Conservation (phyloP, 35 echinoderm and acorn worm species). For the Heliocidaris tuberculata region DNA sequence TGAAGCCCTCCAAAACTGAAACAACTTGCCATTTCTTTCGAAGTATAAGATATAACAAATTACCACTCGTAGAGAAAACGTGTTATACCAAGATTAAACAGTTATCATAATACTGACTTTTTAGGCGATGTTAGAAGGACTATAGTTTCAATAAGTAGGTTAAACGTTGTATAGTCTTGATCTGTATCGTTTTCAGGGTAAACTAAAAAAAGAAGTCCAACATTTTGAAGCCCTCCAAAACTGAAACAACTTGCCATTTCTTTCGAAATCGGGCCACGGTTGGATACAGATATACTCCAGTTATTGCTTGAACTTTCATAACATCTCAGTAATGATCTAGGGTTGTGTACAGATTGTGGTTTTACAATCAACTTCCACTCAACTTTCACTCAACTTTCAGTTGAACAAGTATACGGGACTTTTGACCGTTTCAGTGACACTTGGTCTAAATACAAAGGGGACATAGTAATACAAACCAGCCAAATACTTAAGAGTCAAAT, state of each 20-base stretch:
- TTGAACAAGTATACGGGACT: neutral
- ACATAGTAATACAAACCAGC: neutral
- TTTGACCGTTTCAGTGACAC: neutral
- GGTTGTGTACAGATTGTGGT: neutral
- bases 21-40: no score
- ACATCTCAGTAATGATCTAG: neutral
- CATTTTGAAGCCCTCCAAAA: neutral
- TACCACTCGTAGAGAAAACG: no score
- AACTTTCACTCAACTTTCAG: neutral
- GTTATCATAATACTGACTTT: no score
- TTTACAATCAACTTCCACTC: neutral
- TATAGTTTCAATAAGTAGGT: no score
- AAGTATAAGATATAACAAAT: no score
- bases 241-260: neutral
- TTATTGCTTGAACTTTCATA: neutral
- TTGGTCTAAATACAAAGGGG: neutral
- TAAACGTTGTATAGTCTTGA: neutral
- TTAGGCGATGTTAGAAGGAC: no score
- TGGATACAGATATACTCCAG: neutral
- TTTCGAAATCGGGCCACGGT: neutral
- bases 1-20: no score
- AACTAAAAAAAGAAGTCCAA: neutral
- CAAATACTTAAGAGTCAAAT: neutral
- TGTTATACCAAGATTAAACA: no score
- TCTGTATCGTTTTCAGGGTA: neutral